These are phyloP conservation scores for Chloroceryle amazona DNA, from an alignment of 2,797 vertebrate genomes.

Conservation along the genomic window DNA sequence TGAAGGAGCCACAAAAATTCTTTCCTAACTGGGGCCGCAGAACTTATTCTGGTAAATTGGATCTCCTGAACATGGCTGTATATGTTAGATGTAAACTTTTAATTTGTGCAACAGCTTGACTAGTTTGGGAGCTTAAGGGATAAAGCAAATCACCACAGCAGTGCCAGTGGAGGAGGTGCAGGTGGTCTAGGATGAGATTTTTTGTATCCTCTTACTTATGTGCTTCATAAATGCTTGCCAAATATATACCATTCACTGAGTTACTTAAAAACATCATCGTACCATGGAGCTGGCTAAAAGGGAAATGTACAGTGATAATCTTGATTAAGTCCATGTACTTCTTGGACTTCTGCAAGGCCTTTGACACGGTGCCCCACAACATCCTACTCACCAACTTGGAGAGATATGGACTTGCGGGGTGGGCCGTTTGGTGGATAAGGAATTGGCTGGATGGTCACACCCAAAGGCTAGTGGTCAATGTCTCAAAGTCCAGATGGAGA, in stretches of 20 bases:
- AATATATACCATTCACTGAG: neutral
- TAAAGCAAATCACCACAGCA: neutral
- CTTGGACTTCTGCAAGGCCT: no score
- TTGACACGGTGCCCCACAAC: no score
- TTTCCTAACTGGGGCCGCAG: neutral
- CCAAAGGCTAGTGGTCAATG: no score
- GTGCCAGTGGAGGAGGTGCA: neutral
- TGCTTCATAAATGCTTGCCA: neutral
- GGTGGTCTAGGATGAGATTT: neutral
- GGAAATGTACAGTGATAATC: neutral
- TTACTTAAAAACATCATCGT: neutral
- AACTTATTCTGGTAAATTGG: neutral
- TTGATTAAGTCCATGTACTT: neutral
- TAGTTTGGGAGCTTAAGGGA: neutral
- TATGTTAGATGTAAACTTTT: neutral
- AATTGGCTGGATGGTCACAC: no score
- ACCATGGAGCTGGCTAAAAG: neutral
- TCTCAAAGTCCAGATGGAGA: no score
- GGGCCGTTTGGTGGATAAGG: no score
- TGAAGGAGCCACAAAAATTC: neutral
- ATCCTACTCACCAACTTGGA: no score
- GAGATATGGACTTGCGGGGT: no score
- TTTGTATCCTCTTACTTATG: neutral
- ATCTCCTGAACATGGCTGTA: neutral
- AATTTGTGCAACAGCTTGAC: accelerated